Conservation (phyloP, 2,113 vertebrate genomes). For the Chascanopsetta lugubris region DNA sequence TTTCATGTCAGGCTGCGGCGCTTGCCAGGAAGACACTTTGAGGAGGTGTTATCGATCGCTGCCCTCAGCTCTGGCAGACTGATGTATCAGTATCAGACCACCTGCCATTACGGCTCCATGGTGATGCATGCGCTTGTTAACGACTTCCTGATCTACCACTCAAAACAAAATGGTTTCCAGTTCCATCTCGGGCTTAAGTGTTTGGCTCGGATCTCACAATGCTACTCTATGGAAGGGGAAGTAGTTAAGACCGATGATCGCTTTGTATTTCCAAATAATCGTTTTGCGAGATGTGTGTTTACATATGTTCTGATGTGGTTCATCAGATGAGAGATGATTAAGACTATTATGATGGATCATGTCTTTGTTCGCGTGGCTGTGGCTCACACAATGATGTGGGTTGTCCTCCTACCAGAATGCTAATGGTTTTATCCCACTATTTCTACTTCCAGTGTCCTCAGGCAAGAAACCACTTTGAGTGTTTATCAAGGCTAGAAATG, state of each 20-base stretch:
- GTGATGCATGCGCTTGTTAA: constrained; percentile 58
- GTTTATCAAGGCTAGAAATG: too few relatives aligned
- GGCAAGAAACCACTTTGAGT: too few relatives aligned
- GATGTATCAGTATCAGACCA: constrained; percentile 46
- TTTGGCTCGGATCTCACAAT: constrained; percentile 25
- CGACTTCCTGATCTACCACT: constrained; percentile 53
- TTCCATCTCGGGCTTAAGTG: constrained; percentile 32
- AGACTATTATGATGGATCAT: neutral
- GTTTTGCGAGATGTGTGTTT: neutral
- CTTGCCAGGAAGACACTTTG: constrained; percentile 57
- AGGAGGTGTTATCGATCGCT: constrained; percentile 47
- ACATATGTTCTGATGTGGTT: neutral
- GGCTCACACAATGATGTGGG: too few relatives aligned
- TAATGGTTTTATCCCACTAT: too few relatives aligned
- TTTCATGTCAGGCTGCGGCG: constrained; percentile 50
- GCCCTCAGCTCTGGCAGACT: constrained; percentile 36
- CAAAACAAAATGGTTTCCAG: constrained; percentile 48
- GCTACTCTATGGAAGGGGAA: neutral
- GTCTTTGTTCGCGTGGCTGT: too few relatives aligned
- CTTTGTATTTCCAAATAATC: constrained; percentile 1
- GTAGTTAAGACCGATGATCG: constrained; percentile 14
- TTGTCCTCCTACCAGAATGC: too few relatives aligned
- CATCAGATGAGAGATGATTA: neutral
- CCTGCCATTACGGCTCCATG: constrained; percentile 41
- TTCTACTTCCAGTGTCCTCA: too few relatives aligned